These are phyloP conservation scores for Rhyzopertha dominica DNA, from an alignment of 1,140 invertebrate species.

Conservation along the genomic window DNA sequence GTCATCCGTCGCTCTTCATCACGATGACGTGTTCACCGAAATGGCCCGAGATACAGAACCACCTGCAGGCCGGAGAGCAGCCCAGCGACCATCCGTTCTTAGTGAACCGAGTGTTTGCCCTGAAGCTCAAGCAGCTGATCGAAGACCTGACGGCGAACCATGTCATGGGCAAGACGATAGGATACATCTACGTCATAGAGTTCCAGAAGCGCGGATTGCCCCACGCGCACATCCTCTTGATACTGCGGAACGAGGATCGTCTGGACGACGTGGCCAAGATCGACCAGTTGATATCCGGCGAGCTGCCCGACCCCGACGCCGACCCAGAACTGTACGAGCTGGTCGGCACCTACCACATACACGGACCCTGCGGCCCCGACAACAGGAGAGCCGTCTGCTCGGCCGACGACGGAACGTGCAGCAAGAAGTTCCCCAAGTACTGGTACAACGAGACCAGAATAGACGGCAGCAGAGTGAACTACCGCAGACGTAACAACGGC, in stretches of 20 bases:
- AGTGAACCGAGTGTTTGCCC: conserved; percentile 39
- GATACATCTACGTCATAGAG: too few species aligned
- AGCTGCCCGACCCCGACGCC: conserved; percentile 49
- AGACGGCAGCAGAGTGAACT: too few species aligned
- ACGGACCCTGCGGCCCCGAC: conserved; percentile 50
- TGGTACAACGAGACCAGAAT: too few species aligned
- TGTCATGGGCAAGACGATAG: too few species aligned
- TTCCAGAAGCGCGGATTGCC: conserved; percentile 47
- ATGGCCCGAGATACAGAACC: conserved; percentile 45
- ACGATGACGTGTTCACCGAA: conserved; percentile 50
- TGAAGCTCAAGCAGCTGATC: conserved; percentile 35
- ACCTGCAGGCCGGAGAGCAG: conserved; percentile 37
- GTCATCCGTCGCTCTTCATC: conserved; percentile 45
- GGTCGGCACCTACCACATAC: conserved; percentile 49
- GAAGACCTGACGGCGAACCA: conserved; percentile 29
- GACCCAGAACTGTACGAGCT: conserved; percentile 45
- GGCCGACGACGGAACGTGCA: conserved; percentile 46
- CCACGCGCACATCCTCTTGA: conserved; percentile 50
- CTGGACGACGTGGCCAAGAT: conserved; percentile 46
- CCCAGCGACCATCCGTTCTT: conserved; percentile 46
- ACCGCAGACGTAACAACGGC: too few species aligned
- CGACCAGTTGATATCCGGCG: conserved; percentile 50
- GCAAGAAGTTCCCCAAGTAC: conserved; percentile 46
- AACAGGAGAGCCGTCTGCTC: conserved; percentile 50
- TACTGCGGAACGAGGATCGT: conserved; percentile 41